phyloP scores from a whole-genome alignment of 2,113 vertebrate genomes.

The Mystacornis crossleyi region DNA sequence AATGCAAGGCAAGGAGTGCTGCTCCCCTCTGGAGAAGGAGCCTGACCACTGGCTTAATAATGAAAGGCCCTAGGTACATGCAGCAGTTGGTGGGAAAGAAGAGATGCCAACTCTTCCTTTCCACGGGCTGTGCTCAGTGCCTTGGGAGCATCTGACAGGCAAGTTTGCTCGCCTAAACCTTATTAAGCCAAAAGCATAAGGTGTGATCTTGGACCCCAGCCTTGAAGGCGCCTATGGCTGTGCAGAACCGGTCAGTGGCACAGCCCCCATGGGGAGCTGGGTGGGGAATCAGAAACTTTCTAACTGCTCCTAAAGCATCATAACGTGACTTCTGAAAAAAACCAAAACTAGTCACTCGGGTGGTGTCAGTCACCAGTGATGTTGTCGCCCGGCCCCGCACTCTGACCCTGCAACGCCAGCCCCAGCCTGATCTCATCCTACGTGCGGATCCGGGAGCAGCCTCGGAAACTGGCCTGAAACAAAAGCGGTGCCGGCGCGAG shows the following conservation, averaged over 20 bases:
- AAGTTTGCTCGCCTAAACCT: not conserved
- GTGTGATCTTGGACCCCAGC: not conserved
- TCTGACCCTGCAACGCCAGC: not conserved
- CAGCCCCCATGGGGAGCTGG: accelerated
- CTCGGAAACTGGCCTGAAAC: not conserved
- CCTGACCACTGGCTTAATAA: not conserved
- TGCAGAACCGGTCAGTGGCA: accelerated
- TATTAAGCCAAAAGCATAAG: not conserved
- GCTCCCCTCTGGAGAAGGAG: not conserved
- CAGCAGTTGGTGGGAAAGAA: not conserved
- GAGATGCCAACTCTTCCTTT: not conserved
- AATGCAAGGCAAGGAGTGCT: not conserved
- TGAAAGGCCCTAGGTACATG: not conserved
- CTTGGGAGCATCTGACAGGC: not conserved
- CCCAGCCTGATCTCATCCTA: conserved; percentile 2
- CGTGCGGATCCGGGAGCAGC: not conserved
- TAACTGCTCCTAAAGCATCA: not conserved
- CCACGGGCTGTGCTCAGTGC: accelerated
- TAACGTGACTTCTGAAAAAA: not conserved
- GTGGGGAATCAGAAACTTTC: not conserved
- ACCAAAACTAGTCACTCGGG: accelerated
- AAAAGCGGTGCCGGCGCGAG: accelerated
- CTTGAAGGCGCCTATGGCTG: not conserved
- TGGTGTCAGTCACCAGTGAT: accelerated
- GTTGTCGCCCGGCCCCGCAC: accelerated